Evolutionary conservation across 1,140 invertebrate species (phyloP).

Genomic region (Armadillidium nasatum): DNA sequence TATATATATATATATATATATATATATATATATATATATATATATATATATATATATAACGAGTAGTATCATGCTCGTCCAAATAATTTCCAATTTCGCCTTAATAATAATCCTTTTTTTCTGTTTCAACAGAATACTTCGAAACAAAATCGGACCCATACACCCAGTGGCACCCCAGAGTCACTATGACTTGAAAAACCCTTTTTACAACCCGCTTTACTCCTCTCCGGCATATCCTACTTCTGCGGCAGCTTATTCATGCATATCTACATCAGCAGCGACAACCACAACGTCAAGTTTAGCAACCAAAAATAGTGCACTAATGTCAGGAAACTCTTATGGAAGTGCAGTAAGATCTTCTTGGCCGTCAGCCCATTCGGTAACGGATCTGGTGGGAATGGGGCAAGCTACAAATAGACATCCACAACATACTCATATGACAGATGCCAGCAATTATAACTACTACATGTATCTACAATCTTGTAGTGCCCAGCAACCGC

Average conservation of each 20-base stretch:
- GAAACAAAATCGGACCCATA: constrained; percentile 69
- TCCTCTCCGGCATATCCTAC: constrained; percentile 21
- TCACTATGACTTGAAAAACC: constrained; percentile 14
- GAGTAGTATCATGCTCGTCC: too few species aligned
- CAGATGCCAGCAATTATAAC: constrained; percentile 41
- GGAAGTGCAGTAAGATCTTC: constrained; percentile 46
- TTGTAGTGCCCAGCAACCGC: constrained; percentile 30
- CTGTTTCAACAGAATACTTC: constrained; percentile 57
- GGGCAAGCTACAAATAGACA: constrained; percentile 26
- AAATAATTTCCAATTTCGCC: too few species aligned
- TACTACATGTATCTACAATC: constrained; percentile 45
- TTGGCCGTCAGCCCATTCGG: constrained; percentile 63
- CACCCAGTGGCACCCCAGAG: constrained; percentile 16
- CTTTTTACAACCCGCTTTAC: constrained; percentile 22
- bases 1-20: too few species aligned
- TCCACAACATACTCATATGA: constrained; percentile 30
- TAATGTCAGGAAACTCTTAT: constrained; percentile 10
- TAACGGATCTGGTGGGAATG: constrained; percentile 63
- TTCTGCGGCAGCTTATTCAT: neutral
- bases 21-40: too few species aligned
- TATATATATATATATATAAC: too few species aligned
- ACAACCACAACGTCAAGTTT: constrained; percentile 44
- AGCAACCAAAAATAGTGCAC: neutral
- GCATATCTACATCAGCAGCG: constrained; percentile 5
- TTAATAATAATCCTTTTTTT: neutral